Percentiles rank a stretch among this genome's conserved stretches.
phyloP scores from a whole-genome alignment of 92 coral and sea anemone species.

The Micromussa lordhowensis region DNA sequence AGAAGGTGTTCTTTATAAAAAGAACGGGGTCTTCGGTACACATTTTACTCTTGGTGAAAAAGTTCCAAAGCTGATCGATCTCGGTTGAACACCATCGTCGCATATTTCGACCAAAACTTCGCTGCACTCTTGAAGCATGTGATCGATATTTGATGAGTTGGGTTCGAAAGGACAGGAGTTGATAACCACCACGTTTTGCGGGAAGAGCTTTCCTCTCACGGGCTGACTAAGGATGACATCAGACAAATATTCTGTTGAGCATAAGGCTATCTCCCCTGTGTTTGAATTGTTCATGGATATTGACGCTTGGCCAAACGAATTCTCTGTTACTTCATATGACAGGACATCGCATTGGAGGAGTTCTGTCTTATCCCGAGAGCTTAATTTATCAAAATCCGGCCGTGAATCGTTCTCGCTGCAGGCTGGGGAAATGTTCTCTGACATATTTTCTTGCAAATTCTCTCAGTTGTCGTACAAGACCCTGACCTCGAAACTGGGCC shows the following conservation, averaged over 20 bases:
- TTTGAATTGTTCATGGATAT: neutral
- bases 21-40: slow-evolving; percentile 1
- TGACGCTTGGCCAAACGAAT: neutral
- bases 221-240: slow-evolving; percentile 56
- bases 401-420: slow-evolving; percentile 71
- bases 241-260: slow-evolving; percentile 36
- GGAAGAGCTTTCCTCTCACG: slow-evolving; percentile 55
- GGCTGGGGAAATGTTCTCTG: slow-evolving; percentile 56
- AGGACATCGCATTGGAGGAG: neutral
- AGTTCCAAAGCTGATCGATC: slow-evolving; percentile 84
- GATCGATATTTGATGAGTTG: slow-evolving; percentile 73
- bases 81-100: slow-evolving; percentile 47
- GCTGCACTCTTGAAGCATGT: slow-evolving; percentile 71
- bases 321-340: neutral
- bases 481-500: slow-evolving; percentile 78
- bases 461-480: slow-evolving; percentile 65
- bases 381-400: neutral
- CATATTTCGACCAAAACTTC: slow-evolving; percentile 69
- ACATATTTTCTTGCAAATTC: slow-evolving; percentile 61
- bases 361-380: neutral
- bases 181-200: slow-evolving; percentile 66
- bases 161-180: slow-evolving; percentile 89
- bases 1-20: neutral
- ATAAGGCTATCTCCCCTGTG: too few species aligned
- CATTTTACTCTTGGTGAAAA: slow-evolving; percentile 69